phyloP scores from a whole-genome alignment of 2,113 vertebrate species.

The Gymnocephalus cernua region DNA sequence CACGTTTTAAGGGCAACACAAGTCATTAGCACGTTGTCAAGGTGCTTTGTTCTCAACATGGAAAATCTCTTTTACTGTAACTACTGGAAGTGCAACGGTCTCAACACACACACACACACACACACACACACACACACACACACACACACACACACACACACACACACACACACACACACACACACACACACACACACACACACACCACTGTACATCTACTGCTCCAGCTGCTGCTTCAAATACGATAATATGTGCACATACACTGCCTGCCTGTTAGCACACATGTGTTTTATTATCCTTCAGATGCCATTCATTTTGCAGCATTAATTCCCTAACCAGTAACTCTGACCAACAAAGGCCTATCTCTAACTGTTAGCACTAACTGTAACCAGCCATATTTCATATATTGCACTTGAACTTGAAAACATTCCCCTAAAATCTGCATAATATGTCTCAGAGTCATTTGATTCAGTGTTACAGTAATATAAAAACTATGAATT shows the following conservation, averaged over 20 bases:
- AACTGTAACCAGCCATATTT: neutral
- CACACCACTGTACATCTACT: conserved; percentile 31
- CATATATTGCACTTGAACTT: neutral
- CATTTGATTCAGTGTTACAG: no score
- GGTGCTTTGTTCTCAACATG: conserved; percentile 64
- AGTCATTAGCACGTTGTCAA: conserved; percentile 66
- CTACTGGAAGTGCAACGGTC: conserved; percentile 27
- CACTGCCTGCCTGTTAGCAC: conserved; percentile 7
- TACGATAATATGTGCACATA: conserved; percentile 10
- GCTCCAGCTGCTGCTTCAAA: conserved; percentile 36
- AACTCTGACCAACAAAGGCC: conserved; percentile 20
- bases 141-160: conserved; percentile 17
- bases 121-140: conserved; percentile 23
- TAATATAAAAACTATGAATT: no score
- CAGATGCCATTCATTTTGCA: conserved; percentile 11
- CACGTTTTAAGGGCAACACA: conserved; percentile 31
- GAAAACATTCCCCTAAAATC: neutral
- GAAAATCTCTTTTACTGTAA: conserved; percentile 62
- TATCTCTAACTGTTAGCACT: neutral
- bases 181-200: conserved; percentile 31
- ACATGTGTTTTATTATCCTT: conserved; percentile 15
- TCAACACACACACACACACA: conserved; percentile 10
- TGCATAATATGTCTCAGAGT: neutral
- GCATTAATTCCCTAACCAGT: conserved; percentile 8
- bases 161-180: conserved; percentile 26